These are phyloP conservation scores for Vulpes vulpes DNA, from an alignment of 2,113 vertebrate genomes.

Conservation along the genomic window DNA sequence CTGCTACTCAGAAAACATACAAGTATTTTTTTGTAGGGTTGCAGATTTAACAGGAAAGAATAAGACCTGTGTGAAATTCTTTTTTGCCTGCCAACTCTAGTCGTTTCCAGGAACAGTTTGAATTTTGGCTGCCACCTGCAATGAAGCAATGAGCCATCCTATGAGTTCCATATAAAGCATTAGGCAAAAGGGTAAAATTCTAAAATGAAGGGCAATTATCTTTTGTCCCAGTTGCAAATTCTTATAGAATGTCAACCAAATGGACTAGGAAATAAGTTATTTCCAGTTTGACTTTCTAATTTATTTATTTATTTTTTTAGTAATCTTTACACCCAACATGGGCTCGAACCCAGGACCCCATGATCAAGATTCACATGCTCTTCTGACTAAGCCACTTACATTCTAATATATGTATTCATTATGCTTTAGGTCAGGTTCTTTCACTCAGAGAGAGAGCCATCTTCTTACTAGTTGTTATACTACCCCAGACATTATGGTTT, in stretches of 20 bases:
- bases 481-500: background rate
- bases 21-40: background rate
- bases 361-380: background rate
- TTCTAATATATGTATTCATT: background rate
- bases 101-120: background rate
- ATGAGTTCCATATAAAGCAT: background rate
- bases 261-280: background rate
- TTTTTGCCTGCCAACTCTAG: background rate
- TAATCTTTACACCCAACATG: background rate
- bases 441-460: background rate
- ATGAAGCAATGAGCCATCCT: background rate
- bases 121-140: background rate
- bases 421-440: background rate
- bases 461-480: background rate
- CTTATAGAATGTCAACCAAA: background rate
- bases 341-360: background rate
- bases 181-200: background rate
- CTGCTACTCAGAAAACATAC: background rate
- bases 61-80: background rate
- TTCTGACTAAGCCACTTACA: background rate
- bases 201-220: background rate
- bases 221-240: background rate
- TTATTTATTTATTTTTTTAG: background rate
- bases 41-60: background rate
- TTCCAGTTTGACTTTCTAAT: background rate